Evolutionary conservation across 2,888 invertebrate genomes (phyloP), one percentile per base, ranked within the genome.

Genomic region (Lumbricus terrestris): DNA sequence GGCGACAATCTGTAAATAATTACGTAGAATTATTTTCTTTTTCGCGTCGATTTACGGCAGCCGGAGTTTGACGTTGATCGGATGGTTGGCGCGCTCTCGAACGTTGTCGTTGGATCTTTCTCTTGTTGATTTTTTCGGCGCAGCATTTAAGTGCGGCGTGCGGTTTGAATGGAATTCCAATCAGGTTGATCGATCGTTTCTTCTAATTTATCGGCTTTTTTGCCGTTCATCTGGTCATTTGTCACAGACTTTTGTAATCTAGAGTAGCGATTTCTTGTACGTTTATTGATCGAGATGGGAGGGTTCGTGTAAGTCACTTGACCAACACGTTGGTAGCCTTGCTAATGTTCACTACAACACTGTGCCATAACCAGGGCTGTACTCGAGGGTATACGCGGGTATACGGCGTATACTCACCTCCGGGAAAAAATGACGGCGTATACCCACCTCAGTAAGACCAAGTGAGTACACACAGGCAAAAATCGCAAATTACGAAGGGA

Each of bases 151-250:
- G 13, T 69, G 69, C 69, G 69, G 69, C 69, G 69, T 69, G n/a
- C 29, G n/a, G 69, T 69, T 69, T 69, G 69, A 69, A 69, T 69
- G 69, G 69, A 69, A 69, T 69, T 69, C 69, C 69, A 69, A 69
- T 69, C 69, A 69, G 69, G 69, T 69, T 69, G n/a, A 69, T 69
- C 13, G 69, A 69, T 69, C n/a, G 69, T 69, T 69, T 69, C 69
- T 69, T 69, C n/a, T 69, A 69, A 69, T 69, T 69, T 69, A 69
- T 69, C 69, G 69, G 69, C 69, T n/a, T n/a, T 47, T 69, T 69
- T 69, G 69, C 69, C n/a, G n/a, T 69, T 69, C 69, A 69, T 69
- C 69, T 69, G 69, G 69, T 69, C 69, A 69, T 69, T 69, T 69
- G 54, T 54, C 54, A 54, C 54, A 54, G 54, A 54, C 54, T 54